Percentiles rank a stretch among this genome's conserved stretches.
phyloP scores from a whole-genome alignment of 2,113 vertebrate genomes.

The Tragelaphus buxtoni region DNA sequence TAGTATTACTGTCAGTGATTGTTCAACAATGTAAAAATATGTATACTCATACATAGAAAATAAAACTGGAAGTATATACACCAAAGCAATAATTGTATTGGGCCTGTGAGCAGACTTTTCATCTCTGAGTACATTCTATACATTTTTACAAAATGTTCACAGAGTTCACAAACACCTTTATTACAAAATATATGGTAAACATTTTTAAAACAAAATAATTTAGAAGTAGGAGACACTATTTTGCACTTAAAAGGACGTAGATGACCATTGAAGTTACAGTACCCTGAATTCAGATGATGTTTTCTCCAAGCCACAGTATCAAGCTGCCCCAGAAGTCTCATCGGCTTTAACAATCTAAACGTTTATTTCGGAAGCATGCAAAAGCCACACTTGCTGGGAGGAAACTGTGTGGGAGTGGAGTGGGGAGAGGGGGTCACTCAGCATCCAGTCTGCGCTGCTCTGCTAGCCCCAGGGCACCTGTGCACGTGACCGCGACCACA shows the following conservation, averaged over 20 bases:
- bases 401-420: not conserved
- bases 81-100: not conserved
- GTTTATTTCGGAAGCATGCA: not conserved
- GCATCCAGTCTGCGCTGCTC: not conserved
- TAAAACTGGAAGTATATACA: not conserved
- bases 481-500: accelerated
- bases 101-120: not conserved
- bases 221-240: not conserved
- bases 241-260: not conserved
- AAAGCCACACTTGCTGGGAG: not conserved
- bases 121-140: not conserved
- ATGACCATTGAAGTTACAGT: not conserved
- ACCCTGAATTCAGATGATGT: not conserved
- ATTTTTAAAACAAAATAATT: not conserved
- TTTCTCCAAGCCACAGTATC: not conserved
- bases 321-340: not conserved
- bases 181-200: not conserved
- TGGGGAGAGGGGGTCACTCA: not conserved
- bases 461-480: not conserved
- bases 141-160: not conserved
- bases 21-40: not conserved
- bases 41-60: not conserved
- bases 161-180: not conserved
- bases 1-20: not conserved
- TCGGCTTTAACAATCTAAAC: not conserved